These are phyloP conservation scores for Lophius piscatorius DNA, from an alignment of 2,113 vertebrate genomes.

Conservation along the genomic window DNA sequence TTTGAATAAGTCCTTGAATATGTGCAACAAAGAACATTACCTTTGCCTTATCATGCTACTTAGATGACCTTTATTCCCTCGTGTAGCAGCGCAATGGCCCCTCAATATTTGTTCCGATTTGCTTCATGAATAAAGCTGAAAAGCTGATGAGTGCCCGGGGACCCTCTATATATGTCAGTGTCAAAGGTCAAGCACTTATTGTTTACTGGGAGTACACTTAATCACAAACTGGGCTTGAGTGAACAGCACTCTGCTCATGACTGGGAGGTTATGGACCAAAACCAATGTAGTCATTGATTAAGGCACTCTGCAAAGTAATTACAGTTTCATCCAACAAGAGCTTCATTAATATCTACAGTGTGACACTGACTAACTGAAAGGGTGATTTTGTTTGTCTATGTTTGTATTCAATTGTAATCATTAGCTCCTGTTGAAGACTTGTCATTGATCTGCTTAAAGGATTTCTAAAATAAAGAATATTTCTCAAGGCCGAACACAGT, in stretches of 20 bases:
- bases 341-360: neutral
- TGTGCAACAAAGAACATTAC: neutral
- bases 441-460: neutral
- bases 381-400: neutral
- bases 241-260: slow-evolving; percentile 25
- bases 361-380: neutral
- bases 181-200: slow-evolving; percentile 76
- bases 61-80: slow-evolving; percentile 8
- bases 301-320: neutral
- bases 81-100: slow-evolving; percentile 10
- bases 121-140: slow-evolving; percentile 71
- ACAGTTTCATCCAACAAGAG: too few species aligned
- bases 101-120: slow-evolving; percentile 43
- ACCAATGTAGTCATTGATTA: neutral
- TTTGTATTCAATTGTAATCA: neutral
- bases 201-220: slow-evolving; percentile 63
- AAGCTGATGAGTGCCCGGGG: slow-evolving; percentile 59
- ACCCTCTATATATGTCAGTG: slow-evolving; percentile 54
- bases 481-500: neutral
- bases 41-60: slow-evolving; percentile 3
- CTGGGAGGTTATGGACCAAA: slow-evolving; percentile 2
- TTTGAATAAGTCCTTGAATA: neutral
- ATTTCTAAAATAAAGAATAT: neutral
- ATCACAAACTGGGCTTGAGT: slow-evolving; percentile 52
- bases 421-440: neutral